Conservation (phyloP, 2,888 invertebrate species). For the Steinernema scapterisci region DNA sequence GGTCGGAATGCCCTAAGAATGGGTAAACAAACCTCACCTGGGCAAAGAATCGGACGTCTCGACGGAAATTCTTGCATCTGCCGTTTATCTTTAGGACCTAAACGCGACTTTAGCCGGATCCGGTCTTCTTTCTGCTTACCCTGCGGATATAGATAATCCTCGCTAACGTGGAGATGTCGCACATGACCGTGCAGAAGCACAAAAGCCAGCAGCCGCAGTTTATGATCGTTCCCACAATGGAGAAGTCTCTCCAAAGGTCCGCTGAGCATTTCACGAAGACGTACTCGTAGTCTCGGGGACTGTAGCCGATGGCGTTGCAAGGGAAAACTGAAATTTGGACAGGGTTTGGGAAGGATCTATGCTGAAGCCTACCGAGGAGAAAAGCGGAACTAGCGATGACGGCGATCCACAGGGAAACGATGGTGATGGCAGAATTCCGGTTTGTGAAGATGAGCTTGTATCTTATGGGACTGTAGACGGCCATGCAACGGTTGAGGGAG, state of each 20-base stretch:
- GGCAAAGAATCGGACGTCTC: constrained; percentile 5
- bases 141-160: constrained; percentile 2
- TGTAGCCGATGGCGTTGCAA: constrained; percentile 15
- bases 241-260: constrained; percentile 1
- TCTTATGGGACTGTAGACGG: neutral
- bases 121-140: neutral
- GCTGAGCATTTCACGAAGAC: constrained; percentile 5
- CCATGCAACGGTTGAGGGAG: constrained; percentile 13
- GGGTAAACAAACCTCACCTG: neutral
- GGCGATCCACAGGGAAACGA: neutral
- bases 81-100: neutral
- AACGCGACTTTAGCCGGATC: neutral
- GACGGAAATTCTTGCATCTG: neutral
- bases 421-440: neutral
- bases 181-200: neutral
- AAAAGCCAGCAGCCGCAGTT: neutral
- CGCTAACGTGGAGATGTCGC: neutral
- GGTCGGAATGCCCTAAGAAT: too few species aligned
- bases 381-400: neutral
- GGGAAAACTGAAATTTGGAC: constrained; percentile 11
- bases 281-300: constrained; percentile 19
- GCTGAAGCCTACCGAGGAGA: neutral
- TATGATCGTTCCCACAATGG: neutral
- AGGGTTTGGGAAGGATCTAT: too few species aligned
- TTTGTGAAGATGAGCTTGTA: constrained; percentile 10